Conservation (phyloP, 2,797 vertebrate genomes). For the Pipistrellus pygmaeus region DNA sequence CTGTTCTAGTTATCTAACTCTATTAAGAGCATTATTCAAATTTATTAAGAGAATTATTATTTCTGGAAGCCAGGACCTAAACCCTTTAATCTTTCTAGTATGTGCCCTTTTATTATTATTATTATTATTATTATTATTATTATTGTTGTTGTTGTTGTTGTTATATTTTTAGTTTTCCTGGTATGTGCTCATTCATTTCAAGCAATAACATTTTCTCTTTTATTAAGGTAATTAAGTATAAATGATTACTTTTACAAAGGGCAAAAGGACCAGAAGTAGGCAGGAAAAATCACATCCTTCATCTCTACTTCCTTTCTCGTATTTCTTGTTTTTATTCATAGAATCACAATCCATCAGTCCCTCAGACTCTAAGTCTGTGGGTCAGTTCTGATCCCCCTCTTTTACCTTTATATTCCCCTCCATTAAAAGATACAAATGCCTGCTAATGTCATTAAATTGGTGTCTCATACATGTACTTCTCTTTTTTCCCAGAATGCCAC, state of each 20-base stretch:
- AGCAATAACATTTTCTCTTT: constrained; percentile 43
- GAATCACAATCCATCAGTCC: background rate
- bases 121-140: background rate
- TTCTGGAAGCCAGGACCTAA: constrained; percentile 40
- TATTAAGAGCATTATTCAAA: background rate
- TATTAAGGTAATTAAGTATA: constrained; percentile 59
- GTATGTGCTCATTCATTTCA: constrained; percentile 17
- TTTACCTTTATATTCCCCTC: background rate
- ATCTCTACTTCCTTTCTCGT: background rate
- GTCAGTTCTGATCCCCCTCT: background rate
- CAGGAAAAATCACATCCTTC: background rate
- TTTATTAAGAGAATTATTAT: background rate
- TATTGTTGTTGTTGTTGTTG: background rate
- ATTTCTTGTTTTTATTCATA: constrained; percentile 5
- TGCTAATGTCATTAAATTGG: background rate
- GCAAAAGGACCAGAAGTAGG: background rate
- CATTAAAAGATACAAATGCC: background rate
- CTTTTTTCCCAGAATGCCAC: background rate
- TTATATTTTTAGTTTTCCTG: background rate
- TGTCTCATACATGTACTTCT: background rate
- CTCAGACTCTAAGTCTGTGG: background rate
- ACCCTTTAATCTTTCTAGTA: constrained; percentile 39
- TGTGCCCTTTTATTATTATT: background rate
- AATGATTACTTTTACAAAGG: constrained; percentile 49
- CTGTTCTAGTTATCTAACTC: constrained; percentile 28